Conservation (phyloP, 2,797 vertebrate species). For the Buphagus erythrorhynchus region DNA sequence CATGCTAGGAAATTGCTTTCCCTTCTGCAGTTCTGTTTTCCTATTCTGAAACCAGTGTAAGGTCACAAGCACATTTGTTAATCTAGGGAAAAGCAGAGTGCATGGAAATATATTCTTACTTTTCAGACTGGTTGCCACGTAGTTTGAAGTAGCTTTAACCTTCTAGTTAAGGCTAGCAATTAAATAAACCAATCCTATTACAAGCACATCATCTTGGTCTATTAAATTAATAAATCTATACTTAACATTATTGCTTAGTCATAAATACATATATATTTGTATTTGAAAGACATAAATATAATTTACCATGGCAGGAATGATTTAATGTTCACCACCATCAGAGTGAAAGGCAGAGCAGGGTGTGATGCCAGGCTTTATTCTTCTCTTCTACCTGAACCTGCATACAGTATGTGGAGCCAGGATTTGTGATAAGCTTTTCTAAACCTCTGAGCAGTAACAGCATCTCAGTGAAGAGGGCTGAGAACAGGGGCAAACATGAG, state of each 20-base stretch:
- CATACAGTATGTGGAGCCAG: not conserved
- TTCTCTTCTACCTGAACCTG: not conserved
- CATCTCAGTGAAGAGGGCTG: not conserved
- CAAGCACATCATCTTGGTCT: not conserved
- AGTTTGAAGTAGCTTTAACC: not conserved
- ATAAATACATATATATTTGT: not conserved
- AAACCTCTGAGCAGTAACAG: not conserved
- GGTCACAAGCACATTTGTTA: not conserved
- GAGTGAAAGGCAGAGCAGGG: not conserved
- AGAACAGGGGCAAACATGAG: not conserved
- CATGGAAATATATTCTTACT: not conserved
- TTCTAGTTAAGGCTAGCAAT: not conserved
- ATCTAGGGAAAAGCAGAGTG: not conserved
- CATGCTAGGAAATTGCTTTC: not conserved
- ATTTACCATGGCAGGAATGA: not conserved
- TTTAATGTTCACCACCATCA: not conserved
- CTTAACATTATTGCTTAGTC: not conserved
- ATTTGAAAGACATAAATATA: not conserved
- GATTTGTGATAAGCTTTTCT: not conserved
- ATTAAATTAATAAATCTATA: not conserved
- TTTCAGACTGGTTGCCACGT: not conserved
- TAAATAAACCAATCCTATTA: not conserved
- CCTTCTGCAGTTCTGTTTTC: not conserved
- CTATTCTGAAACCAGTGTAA: not conserved
- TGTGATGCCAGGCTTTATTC: not conserved